Evolutionary conservation across 2,113 vertebrate species (phyloP).

Genomic region (Menidia beryllina): DNA sequence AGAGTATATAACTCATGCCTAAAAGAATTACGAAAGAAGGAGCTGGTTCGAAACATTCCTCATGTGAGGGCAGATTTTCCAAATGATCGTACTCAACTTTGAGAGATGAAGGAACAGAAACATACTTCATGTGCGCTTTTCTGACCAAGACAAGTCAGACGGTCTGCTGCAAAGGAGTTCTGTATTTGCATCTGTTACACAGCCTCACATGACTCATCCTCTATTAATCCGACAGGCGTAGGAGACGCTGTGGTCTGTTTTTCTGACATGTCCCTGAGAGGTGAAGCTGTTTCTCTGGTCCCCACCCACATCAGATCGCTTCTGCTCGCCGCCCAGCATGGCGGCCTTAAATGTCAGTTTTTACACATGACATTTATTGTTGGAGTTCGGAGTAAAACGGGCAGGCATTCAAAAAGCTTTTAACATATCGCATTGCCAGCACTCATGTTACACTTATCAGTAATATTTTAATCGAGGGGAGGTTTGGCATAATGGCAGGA

Average conservation of each 20-base stretch:
- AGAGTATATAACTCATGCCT: neutral
- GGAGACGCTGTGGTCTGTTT: neutral
- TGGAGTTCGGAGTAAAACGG: constrained; percentile 38
- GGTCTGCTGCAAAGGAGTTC: neutral
- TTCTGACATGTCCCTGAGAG: constrained; percentile 33
- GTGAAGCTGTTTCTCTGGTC: constrained; percentile 31
- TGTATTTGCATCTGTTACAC: neutral
- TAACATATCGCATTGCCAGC: constrained; percentile 64
- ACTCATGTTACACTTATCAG: constrained; percentile 78
- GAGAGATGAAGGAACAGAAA: no score
- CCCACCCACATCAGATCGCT: constrained; percentile 24
- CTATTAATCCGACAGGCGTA: neutral
- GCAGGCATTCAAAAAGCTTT: constrained; percentile 69
- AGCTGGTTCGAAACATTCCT: no score
- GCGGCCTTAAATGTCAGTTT: constrained; percentile 25
- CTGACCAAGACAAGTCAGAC: no score
- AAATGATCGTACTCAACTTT: neutral
- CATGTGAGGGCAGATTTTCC: neutral
- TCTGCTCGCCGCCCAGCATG: constrained; percentile 13
- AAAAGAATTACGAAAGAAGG: no score
- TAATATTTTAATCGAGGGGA: constrained; percentile 72
- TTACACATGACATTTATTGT: constrained; percentile 6
- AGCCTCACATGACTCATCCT: neutral
- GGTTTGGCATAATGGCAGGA: constrained; percentile 70
- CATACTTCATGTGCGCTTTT: neutral